Percentiles rank a stretch among this genome's conserved stretches.
These are phyloP conservation scores for Colostygia pectinataria DNA, from an alignment of 2,888 invertebrate species.

Conservation along the genomic window DNA sequence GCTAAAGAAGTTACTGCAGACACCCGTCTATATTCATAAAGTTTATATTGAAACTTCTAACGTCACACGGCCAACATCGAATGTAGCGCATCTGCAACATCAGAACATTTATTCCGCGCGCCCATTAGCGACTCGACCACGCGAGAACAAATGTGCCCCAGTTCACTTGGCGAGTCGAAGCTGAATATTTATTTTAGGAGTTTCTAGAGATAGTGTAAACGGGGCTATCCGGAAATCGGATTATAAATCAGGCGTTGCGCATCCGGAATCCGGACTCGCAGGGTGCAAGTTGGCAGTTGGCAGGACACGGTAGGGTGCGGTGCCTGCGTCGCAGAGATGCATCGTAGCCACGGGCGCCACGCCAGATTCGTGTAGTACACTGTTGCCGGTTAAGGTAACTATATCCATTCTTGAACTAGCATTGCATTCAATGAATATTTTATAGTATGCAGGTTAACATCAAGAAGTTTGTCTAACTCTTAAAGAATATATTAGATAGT, in stretches of 20 bases:
- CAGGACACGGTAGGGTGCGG: conserved; percentile 36
- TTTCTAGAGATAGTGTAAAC: conserved; percentile 40
- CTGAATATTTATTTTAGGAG: conserved; percentile 39
- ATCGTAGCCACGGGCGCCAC: conserved; percentile 38
- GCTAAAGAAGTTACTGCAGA: no score
- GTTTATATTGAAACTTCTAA: conserved; percentile 10
- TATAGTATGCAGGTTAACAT: background rate
- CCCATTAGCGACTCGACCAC: conserved; percentile 38
- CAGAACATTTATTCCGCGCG: conserved; percentile 41
- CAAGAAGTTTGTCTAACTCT: no score
- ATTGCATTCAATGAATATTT: conserved; percentile 9
- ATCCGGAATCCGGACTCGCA: conserved; percentile 53
- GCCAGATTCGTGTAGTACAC: conserved; percentile 41
- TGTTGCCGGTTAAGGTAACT: conserved; percentile 23
- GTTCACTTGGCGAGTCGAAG: conserved; percentile 33
- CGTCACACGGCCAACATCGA: conserved; percentile 13
- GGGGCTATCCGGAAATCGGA: conserved; percentile 54
- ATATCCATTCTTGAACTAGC: background rate
- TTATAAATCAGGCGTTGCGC: conserved; percentile 60
- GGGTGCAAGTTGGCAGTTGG: conserved; percentile 46
- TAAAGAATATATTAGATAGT: no score
- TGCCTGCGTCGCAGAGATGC: conserved; percentile 34
- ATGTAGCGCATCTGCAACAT: conserved; percentile 31
- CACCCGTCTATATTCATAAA: no score
- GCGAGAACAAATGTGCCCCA: conserved; percentile 39